Conservation (phyloP, 2,113 vertebrate species). For the Charadrius vociferus region DNA sequence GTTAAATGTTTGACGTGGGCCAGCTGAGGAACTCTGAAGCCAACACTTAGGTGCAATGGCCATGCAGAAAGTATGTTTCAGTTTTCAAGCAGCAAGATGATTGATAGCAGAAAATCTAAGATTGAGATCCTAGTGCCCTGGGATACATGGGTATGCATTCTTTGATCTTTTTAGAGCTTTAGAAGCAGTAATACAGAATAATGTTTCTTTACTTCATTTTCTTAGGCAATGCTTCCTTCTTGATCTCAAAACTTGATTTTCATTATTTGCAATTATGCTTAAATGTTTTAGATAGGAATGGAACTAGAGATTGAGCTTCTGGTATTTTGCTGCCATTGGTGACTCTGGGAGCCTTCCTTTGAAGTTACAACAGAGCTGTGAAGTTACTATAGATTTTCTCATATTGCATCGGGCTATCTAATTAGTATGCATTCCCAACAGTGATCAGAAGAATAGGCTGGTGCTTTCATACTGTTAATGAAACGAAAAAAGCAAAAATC, state of each 20-base stretch:
- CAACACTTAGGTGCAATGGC: background rate
- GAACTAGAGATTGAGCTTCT: background rate
- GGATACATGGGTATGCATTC: background rate
- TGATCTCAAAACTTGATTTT: background rate
- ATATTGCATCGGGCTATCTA: background rate
- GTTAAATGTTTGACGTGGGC: background rate
- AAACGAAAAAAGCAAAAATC: background rate
- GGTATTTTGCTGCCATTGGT: background rate
- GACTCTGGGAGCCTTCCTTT: background rate
- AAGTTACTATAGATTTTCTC: constrained; percentile 1
- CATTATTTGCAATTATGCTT: background rate
- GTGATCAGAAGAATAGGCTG: background rate
- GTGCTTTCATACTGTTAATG: background rate
- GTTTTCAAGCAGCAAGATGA: background rate
- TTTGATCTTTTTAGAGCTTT: background rate
- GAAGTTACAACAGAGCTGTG: background rate
- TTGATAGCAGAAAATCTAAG: background rate
- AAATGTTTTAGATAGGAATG: background rate
- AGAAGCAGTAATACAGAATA: background rate
- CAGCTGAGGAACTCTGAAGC: background rate
- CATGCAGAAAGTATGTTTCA: background rate
- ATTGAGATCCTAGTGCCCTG: background rate
- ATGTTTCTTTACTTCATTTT: background rate
- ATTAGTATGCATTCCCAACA: background rate
- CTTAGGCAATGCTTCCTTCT: background rate